Base-by-base conservation (phyloP, 2,113 vertebrate genomes). In the Perca fluviatilis region DNA sequence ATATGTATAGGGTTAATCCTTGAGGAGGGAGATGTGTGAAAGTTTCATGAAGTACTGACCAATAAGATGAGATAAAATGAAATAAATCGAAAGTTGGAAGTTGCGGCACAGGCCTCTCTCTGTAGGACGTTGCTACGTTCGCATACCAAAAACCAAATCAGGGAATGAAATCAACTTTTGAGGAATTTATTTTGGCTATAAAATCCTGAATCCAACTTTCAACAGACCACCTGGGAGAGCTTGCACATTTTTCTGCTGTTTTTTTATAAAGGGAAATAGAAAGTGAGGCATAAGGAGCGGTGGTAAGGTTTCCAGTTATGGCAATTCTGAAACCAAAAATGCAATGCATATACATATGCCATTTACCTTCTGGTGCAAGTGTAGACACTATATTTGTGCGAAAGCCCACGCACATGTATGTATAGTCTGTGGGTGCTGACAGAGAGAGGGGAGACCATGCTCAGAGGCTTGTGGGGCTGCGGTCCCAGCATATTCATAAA, bases 401-500 rank as follows among this genome's bases (percentile, higher is more conserved):
- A 68, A 90, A 86, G 74, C 91, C 92, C 91, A 94, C 93, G 86
- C 86, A 63, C 88, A 70, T 58, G 88, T 77, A 89, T 80, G 89
- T 86, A 82, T 68, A 88, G 91, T 85, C 79, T 74, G 76, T 74
- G 87, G 91, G 86, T 89, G 89, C 90, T 89, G 88, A 87, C 85
- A 82, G 90, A 90, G 77, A 72, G 82, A 84, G 84, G 58, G 88
- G 79, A 89, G 78, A 79, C 84, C 74, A 19, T 49, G 87, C 88
- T 90, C 86, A n/a, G 78, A 88, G 87, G 89, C 85, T 85, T 85
- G 91, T 86, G 88, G 93, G 93, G 91, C 92, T 91, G 64, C 89
- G 36, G 91, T 85, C 96, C 91, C 96, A 95, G 97, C 97, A 95
- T 97, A 98, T 99, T 98, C 97, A 99, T 99, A 99, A 99, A 99